Evolutionary conservation across 2,797 vertebrate species (phyloP).

Genomic region (Lepus oiostolus): DNA sequence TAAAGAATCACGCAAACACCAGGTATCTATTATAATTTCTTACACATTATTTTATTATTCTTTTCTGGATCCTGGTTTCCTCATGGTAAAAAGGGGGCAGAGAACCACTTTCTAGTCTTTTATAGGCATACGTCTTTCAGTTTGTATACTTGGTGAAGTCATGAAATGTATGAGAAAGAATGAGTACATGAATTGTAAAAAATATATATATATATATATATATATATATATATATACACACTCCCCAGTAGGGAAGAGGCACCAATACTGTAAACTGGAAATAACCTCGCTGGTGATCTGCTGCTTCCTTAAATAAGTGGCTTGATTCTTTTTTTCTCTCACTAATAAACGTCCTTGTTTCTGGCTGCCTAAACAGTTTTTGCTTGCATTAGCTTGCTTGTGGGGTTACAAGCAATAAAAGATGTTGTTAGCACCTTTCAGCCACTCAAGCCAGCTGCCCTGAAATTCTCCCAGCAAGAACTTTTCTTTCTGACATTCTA

Average conservation of each 20-base stretch:
- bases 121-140: background rate
- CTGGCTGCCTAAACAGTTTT: background rate
- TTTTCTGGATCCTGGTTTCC: background rate
- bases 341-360: background rate
- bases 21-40: background rate
- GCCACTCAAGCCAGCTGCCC: background rate
- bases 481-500: background rate
- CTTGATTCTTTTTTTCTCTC: background rate
- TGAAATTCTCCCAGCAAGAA: background rate
- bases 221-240: too few species aligned
- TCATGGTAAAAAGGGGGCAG: background rate
- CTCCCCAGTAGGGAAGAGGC: background rate
- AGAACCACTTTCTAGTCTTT: background rate
- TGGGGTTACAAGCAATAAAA: background rate
- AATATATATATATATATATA: too few species aligned
- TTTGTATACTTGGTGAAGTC: background rate
- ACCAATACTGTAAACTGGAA: background rate
- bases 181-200: background rate
- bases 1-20: background rate
- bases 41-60: background rate
- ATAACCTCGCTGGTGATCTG: background rate
- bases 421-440: background rate
- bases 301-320: background rate
- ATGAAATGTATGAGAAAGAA: background rate
- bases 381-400: background rate